Percentiles rank a stretch among this genome's conserved stretches.
Evolutionary conservation across 1,140 invertebrate genomes (phyloP).

Genomic region (Pseudobourletiella spinata): DNA sequence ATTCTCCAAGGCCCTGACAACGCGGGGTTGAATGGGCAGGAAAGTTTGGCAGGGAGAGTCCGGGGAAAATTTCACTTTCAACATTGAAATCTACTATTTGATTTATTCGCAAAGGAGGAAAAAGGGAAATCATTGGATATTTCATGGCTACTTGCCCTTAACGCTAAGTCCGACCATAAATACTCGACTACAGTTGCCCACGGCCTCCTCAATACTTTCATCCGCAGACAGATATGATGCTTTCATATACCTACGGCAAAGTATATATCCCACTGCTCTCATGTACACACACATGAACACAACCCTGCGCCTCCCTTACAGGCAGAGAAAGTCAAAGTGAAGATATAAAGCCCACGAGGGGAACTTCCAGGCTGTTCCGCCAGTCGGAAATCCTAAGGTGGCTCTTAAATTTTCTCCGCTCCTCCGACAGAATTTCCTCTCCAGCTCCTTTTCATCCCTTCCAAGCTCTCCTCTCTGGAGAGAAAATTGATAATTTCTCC

Average conservation of each 20-base stretch:
- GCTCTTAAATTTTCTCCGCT: background rate
- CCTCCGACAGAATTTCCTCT: background rate
- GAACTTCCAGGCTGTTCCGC: background rate
- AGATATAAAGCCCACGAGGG: background rate
- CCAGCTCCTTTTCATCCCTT: background rate
- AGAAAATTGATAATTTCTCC: background rate
- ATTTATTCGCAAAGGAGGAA: too few relatives aligned
- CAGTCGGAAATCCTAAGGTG: background rate
- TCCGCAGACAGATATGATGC: background rate
- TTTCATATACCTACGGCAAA: background rate
- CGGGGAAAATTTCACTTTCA: too few relatives aligned
- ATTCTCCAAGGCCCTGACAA: too few relatives aligned
- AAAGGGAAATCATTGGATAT: background rate
- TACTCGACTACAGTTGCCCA: background rate
- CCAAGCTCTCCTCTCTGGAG: too few relatives aligned
- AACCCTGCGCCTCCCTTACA: background rate
- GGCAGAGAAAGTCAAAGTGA: background rate
- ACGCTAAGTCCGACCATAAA: background rate
- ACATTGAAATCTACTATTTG: too few relatives aligned
- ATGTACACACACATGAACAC: background rate
- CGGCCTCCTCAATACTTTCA: background rate
- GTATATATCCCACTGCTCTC: background rate
- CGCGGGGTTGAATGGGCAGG: too few relatives aligned
- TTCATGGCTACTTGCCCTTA: conserved; percentile 4
- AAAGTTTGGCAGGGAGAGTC: too few relatives aligned